A percentile compares a stretch with the other conserved stretches of the same genome.
Evolutionary conservation across 2,113 vertebrate species (phyloP).

Genomic region (Crocuta crocuta): DNA sequence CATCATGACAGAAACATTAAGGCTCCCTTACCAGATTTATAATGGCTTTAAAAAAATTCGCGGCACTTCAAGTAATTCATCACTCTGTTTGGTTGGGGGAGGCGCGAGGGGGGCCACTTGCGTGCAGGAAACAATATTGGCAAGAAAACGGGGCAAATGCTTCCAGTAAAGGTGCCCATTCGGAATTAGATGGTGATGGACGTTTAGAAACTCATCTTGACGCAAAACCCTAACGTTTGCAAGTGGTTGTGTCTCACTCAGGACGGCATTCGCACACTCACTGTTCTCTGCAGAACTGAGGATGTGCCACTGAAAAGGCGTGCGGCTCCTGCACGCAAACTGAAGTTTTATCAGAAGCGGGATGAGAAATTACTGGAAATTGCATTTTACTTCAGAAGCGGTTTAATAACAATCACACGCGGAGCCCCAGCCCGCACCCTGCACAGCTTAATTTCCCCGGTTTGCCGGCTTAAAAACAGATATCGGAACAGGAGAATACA

Average conservation of each 20-base stretch:
- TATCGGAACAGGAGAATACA: conserved; percentile 86
- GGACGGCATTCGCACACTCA: conserved; percentile 39
- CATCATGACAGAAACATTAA: background rate
- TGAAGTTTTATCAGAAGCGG: conserved; percentile 61
- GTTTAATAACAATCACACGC: conserved; percentile 61
- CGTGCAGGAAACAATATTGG: background rate
- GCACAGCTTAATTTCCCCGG: conserved; percentile 61
- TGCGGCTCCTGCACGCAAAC: conserved; percentile 47
- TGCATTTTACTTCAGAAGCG: conserved; percentile 64
- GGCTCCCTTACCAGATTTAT: background rate
- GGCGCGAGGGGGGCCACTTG: background rate
- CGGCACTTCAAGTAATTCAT: background rate
- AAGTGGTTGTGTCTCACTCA: conserved; percentile 63
- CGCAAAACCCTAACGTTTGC: conserved; percentile 64
- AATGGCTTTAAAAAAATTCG: background rate
- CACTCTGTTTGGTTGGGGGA: background rate
- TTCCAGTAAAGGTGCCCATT: conserved; percentile 22
- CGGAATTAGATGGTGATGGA: conserved; percentile 17
- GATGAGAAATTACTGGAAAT: conserved; percentile 71
- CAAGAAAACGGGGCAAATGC: background rate
- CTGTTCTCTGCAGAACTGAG: conserved; percentile 21
- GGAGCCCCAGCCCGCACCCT: background rate
- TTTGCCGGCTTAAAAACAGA: conserved; percentile 80
- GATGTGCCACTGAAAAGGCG: conserved; percentile 62
- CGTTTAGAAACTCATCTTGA: conserved; percentile 59